Conservation (phyloP, 2,113 vertebrate species). For the Circaetus cinerascens region DNA sequence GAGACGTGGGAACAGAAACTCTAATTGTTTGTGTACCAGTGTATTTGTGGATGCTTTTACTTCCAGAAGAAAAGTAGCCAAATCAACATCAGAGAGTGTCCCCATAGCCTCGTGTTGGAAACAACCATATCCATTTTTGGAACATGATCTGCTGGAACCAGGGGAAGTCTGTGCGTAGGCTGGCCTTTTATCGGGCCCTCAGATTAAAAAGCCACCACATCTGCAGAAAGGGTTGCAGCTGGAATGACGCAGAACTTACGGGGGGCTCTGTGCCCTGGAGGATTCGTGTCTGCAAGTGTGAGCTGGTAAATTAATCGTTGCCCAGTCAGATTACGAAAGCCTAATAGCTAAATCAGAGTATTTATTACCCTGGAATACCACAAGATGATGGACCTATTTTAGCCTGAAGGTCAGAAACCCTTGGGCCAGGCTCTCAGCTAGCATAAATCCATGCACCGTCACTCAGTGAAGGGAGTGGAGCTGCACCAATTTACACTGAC, state of each 20-base stretch:
- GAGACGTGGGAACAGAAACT: background rate
- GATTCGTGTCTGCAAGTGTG: conserved; percentile 10
- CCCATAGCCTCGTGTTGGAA: background rate
- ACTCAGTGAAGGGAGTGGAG: background rate
- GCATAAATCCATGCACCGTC: background rate
- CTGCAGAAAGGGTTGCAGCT: background rate
- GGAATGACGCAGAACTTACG: background rate
- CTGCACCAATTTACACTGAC: background rate
- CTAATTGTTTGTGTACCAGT: background rate
- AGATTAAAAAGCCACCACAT: conserved; percentile 28
- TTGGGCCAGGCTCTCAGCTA: background rate
- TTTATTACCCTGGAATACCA: background rate
- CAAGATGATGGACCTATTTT: background rate
- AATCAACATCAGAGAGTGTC: background rate
- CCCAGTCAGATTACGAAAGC: background rate
- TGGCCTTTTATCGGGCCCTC: conserved; percentile 33
- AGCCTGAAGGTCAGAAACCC: background rate
- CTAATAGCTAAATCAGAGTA: background rate
- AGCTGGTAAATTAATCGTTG: background rate
- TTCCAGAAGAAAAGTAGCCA: background rate
- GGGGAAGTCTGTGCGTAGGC: background rate
- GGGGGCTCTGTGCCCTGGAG: background rate
- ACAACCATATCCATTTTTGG: conserved; percentile 24
- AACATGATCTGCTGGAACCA: conserved; percentile 39
- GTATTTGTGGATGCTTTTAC: background rate